These are phyloP conservation scores for Microtus ochrogaster DNA, from an alignment of 2,113 vertebrate species.

Conservation along the genomic window DNA sequence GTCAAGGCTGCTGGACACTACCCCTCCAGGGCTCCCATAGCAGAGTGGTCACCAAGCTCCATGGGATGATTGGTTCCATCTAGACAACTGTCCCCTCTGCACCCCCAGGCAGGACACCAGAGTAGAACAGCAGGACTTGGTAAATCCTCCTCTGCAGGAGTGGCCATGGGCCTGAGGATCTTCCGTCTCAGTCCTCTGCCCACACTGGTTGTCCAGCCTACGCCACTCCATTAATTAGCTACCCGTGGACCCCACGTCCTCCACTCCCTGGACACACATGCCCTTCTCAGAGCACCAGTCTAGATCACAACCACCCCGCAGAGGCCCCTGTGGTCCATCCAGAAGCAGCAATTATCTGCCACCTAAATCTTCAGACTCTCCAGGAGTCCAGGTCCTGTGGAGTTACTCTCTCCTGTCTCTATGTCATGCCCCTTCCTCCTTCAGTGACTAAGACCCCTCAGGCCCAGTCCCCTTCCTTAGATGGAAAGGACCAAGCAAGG, in stretches of 20 bases:
- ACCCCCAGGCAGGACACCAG: neutral
- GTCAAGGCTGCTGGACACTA: neutral
- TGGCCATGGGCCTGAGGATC: neutral
- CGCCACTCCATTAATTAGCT: neutral
- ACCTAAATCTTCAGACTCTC: neutral
- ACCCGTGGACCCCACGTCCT: neutral
- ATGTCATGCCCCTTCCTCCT: neutral
- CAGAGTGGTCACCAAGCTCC: neutral
- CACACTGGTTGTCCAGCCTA: accelerated
- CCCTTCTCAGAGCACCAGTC: neutral
- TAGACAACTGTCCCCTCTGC: neutral
- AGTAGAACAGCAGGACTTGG: neutral
- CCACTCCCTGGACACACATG: neutral
- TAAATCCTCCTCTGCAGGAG: neutral
- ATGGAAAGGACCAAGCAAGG: neutral
- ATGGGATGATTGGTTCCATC: neutral
- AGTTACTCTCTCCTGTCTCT: neutral
- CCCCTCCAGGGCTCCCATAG: neutral
- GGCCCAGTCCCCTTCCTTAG: neutral
- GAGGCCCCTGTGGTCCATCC: neutral
- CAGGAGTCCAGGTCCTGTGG: neutral
- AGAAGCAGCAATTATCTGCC: neutral
- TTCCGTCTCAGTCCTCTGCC: neutral
- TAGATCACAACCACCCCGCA: neutral
- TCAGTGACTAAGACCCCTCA: neutral